These are phyloP conservation scores for Leptinotarsa texana DNA, from an alignment of 1,140 invertebrate species.

Conservation along the genomic window DNA sequence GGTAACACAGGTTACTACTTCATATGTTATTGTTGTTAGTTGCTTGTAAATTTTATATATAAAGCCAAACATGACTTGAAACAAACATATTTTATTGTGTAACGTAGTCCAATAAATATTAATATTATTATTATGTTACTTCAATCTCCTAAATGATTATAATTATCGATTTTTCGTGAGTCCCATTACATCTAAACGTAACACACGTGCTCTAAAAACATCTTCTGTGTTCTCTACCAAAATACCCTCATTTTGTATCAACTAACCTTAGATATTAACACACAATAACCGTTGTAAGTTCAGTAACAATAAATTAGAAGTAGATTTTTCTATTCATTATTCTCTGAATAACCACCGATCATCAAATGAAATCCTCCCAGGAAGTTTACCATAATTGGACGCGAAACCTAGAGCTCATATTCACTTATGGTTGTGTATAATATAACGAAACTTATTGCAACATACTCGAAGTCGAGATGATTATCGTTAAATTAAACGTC, in stretches of 20 bases:
- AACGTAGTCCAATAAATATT: too few relatives aligned
- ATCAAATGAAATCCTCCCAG: not conserved
- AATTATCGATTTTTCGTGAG: too few relatives aligned
- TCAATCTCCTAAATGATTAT: too few relatives aligned
- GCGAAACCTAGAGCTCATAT: not conserved
- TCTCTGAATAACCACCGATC: not conserved
- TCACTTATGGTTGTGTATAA: not conserved
- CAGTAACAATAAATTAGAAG: not conserved
- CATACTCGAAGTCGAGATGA: not conserved
- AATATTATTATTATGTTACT: too few relatives aligned
- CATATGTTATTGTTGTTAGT: too few relatives aligned
- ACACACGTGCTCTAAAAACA: not conserved
- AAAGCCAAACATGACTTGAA: too few relatives aligned
- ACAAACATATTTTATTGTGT: too few relatives aligned
- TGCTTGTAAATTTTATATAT: too few relatives aligned
- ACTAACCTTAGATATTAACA: not conserved
- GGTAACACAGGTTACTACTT: too few relatives aligned
- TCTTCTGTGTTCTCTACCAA: not conserved
- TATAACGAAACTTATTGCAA: not conserved
- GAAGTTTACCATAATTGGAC: not conserved
- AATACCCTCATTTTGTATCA: too few relatives aligned
- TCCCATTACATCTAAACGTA: too few relatives aligned
- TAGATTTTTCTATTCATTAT: not conserved
- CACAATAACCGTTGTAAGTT: not conserved
- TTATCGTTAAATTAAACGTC: conserved; percentile 4